Evolutionary conservation across 2,888 invertebrate species (phyloP).

Genomic region (Lochmaea capreae): DNA sequence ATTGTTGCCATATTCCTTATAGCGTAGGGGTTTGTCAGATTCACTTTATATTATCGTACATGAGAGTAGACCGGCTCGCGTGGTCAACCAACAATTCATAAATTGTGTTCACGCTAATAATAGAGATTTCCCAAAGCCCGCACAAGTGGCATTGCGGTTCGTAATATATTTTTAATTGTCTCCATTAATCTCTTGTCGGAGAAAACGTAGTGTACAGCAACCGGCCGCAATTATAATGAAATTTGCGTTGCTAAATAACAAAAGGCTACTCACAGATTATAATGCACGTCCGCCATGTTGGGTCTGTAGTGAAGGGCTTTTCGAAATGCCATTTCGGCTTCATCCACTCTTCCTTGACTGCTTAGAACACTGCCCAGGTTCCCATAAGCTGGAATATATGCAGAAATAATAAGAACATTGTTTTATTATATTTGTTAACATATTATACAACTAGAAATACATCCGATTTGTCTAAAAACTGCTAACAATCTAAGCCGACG

Average conservation of each 20-base stretch:
- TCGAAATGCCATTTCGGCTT: slow-evolving; percentile 93
- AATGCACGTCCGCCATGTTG: slow-evolving; percentile 99
- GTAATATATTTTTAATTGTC: slow-evolving; percentile 54
- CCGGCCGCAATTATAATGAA: slow-evolving; percentile 49
- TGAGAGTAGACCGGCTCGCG: slow-evolving; percentile 19
- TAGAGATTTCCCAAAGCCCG: slow-evolving; percentile 36
- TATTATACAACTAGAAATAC: too few species aligned
- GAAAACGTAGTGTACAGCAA: slow-evolving; percentile 33
- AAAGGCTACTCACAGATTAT: slow-evolving; percentile 89
- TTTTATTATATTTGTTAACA: too few species aligned
- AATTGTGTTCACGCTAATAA: slow-evolving; percentile 29
- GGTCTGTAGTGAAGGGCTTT: slow-evolving; percentile 90
- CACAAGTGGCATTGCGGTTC: slow-evolving; percentile 31
- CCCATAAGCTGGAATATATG: slow-evolving; percentile 83
- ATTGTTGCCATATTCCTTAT: neutral
- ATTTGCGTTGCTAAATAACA: slow-evolving; percentile 47
- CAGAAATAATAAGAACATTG: neutral
- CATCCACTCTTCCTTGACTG: slow-evolving; percentile 84
- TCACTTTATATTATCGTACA: slow-evolving; percentile 21
- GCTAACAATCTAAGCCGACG: too few species aligned
- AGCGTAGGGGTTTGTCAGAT: neutral
- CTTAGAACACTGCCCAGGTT: slow-evolving; percentile 97
- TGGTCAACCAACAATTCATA: slow-evolving; percentile 34
- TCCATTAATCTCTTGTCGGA: slow-evolving; percentile 47
- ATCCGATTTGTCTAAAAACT: too few species aligned